Evolutionary conservation across 2,797 vertebrate genomes (phyloP).

Genomic region (Microchirus variegatus): DNA sequence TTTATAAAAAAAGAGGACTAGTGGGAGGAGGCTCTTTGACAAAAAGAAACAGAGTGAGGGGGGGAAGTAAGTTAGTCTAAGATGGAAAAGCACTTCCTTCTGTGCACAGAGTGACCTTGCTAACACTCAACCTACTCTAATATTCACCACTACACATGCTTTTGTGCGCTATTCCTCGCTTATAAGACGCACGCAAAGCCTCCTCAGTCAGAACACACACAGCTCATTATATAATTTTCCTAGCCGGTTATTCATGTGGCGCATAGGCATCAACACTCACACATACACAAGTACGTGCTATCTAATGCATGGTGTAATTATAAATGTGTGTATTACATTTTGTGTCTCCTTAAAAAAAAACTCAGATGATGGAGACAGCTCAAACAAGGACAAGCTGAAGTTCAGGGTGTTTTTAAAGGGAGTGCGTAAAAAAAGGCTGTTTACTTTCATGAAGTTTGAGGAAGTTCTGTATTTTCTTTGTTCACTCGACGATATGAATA

Average conservation of each 20-base stretch:
- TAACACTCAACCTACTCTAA: constrained; percentile 61
- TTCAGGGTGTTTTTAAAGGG: constrained; percentile 45
- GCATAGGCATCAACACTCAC: constrained; percentile 21
- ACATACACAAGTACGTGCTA: constrained; percentile 1
- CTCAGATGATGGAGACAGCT: constrained; percentile 37
- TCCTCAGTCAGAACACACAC: constrained; percentile 40
- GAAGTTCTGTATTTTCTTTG: too few relatives aligned
- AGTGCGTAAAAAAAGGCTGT: constrained; percentile 45
- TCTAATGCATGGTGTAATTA: constrained; percentile 39
- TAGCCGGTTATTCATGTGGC: constrained; percentile 20
- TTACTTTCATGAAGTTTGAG: constrained; percentile 26
- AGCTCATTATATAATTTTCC: constrained; percentile 48
- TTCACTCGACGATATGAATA: too few relatives aligned
- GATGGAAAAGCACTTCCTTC: constrained; percentile 57
- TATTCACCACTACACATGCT: constrained; percentile 72
- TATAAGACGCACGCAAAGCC: constrained; percentile 58
- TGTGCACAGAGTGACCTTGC: constrained; percentile 60
- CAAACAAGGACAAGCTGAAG: constrained; percentile 28
- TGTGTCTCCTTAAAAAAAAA: constrained; percentile 5
- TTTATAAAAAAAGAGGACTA: constrained; percentile 42
- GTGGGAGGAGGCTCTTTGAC: constrained; percentile 18
- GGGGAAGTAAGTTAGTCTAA: constrained; percentile 37
- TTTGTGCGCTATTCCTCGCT: constrained; percentile 59
- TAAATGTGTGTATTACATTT: constrained; percentile 42
- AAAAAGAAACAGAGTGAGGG: constrained; percentile 34